A percentile compares a stretch with the other conserved stretches of the same genome.
Evolutionary conservation across 2,888 invertebrate species (phyloP).

Genomic region (Thyatira batis): DNA sequence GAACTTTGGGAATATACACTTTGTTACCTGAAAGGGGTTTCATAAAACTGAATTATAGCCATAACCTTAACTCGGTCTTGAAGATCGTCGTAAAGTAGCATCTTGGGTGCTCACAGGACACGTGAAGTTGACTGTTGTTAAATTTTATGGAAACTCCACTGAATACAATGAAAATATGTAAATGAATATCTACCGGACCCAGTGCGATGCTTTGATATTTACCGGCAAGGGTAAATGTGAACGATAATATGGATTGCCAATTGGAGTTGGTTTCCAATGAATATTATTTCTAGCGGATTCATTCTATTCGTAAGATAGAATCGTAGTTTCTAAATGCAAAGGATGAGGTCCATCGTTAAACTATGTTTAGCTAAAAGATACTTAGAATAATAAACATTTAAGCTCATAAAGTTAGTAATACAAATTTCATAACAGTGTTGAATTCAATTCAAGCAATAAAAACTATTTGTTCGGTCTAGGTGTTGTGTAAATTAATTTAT

Average conservation of each 20-base stretch:
- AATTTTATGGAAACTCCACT: slow-evolving; percentile 74
- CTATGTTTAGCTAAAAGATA: slow-evolving; percentile 58
- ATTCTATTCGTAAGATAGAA: background rate
- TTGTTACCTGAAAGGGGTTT: slow-evolving; percentile 78
- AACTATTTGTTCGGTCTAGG: slow-evolving; percentile 11
- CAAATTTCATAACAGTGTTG: slow-evolving; percentile 38
- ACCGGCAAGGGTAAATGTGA: slow-evolving; percentile 32
- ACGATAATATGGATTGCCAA: slow-evolving; percentile 35
- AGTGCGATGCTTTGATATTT: slow-evolving; percentile 43
- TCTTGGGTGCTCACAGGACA: slow-evolving; percentile 72
- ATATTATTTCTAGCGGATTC: slow-evolving; percentile 31
- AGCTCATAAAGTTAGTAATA: no score
- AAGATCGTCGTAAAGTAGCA: slow-evolving; percentile 76
- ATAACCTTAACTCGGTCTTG: slow-evolving; percentile 77
- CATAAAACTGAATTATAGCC: slow-evolving; percentile 80
- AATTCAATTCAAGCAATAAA: slow-evolving; percentile 30
- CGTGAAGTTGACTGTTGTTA: slow-evolving; percentile 70
- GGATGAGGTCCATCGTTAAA: slow-evolving; percentile 47
- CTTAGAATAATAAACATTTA: no score
- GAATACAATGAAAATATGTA: slow-evolving; percentile 74
- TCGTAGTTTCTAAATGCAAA: slow-evolving; percentile 27
- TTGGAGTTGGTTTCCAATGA: slow-evolving; percentile 23
- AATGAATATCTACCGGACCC: slow-evolving; percentile 55
- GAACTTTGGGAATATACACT: slow-evolving; percentile 71
- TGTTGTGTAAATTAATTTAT: background rate